Conservation (phyloP, 2,888 invertebrate species). For the Tetranychus piercei region DNA sequence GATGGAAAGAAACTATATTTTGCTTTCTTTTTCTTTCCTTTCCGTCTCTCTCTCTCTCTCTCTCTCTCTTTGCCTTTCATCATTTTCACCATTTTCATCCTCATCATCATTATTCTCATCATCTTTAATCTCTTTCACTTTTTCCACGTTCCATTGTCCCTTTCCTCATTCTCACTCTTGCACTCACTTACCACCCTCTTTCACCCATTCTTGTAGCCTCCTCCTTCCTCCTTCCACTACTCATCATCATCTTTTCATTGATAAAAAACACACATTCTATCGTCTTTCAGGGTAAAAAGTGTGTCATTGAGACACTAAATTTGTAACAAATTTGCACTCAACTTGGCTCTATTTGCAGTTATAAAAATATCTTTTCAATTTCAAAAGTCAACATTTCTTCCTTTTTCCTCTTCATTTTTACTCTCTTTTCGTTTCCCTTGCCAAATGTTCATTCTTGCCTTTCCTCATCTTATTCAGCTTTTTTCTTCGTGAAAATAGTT, state of each 20-base stretch:
- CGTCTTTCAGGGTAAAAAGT: neutral
- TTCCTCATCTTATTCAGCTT: too few relatives aligned
- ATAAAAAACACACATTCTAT: neutral
- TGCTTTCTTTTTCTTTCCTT: neutral
- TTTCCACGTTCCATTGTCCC: neutral
- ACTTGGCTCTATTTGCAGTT: neutral
- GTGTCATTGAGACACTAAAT: neutral
- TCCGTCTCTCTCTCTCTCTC: neutral
- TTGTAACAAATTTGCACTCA: too few relatives aligned
- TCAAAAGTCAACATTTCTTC: neutral
- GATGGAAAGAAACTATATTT: too few relatives aligned
- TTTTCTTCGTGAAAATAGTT: too few relatives aligned
- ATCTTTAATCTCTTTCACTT: neutral
- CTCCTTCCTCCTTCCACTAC: neutral
- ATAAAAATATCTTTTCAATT: neutral
- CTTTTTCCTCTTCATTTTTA: neutral
- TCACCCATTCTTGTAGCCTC: conserved; percentile 3
- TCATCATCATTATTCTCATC: neutral
- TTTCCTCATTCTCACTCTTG: neutral
- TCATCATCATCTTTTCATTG: neutral
- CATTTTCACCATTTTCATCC: too few relatives aligned
- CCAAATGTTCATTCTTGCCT: neutral
- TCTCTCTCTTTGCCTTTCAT: neutral
- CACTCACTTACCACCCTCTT: neutral
- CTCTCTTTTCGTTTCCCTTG: neutral